Evolutionary conservation across 1,140 invertebrate species (phyloP), one percentile per base, ranked within the genome.

Genomic region (Scaptodrosophila lebanonensis): DNA sequence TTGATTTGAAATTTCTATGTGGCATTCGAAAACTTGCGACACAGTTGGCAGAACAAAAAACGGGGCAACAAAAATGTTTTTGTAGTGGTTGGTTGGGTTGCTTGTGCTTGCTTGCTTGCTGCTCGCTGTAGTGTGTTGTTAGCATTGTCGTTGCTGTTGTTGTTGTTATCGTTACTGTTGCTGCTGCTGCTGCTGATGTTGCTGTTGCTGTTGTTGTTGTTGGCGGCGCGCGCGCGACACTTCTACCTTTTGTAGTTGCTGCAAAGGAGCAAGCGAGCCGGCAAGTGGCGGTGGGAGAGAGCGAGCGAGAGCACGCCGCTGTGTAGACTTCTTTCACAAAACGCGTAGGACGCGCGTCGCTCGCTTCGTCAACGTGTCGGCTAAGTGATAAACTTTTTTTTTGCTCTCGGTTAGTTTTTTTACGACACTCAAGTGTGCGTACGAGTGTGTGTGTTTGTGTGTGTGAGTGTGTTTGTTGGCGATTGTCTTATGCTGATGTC

Each of bases 21-120:
- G 56, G 27, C 61, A 75, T 79, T 82, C 75, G 75, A 75, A 76
- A 82, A 82, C 75, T 82, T 82, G 75, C 75, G 75, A 79, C n/a
- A n/a, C 66, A 66, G 45, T 66, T 66, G 57, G 47, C 57, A 36
- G 62, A 63, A 59, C 65, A 77, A 63, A 68, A 76, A 76, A 66
- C 53, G 44, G 30, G 12, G 49, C 44, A 63, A 44, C 47, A 45
- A 45, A 40, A 51, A 52, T 65, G 50, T 56, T 54, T 38, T 68
- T 82, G 75, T 82, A 66, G 70, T 76, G 66, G 69, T 70, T 65
- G 70, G 45, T 54, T 42, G 61, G 40, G 62, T n/a, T n/a, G n/a
- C n/a, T n/a, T n/a, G n/a, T 59, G 57, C 47, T 54, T 47, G 63
- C 29, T 50, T 48, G 56, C 36, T 56, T 40, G 53, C 49, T 30